Percentiles rank a stretch among this genome's conserved stretches.
Conservation (phyloP, 2,797 vertebrate species). For the Triplophysa yarkandensis region DNA sequence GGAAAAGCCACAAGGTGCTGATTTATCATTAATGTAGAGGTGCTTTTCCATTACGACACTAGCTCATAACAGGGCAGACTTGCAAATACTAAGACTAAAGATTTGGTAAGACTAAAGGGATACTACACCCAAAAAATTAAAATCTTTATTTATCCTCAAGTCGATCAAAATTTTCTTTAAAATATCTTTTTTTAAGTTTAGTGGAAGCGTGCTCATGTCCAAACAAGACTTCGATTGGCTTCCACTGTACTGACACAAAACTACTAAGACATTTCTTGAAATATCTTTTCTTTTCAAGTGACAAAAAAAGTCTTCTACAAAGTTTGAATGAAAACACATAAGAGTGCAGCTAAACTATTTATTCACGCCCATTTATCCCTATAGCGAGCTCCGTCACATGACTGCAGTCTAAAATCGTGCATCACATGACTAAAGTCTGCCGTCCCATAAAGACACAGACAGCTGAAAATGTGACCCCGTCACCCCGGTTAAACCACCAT, state of each 20-base stretch:
- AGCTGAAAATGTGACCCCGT: conserved; percentile 20
- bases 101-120: too few species aligned
- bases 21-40: conserved; percentile 22
- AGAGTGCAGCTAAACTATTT: conserved; percentile 8
- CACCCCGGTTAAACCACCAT: not conserved
- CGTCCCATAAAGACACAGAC: conserved; percentile 4
- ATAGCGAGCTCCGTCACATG: not conserved
- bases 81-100: not conserved
- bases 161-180: too few species aligned
- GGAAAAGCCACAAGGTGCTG: conserved; percentile 45
- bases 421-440: conserved; percentile 24
- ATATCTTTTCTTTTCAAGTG: too few species aligned
- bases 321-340: too few species aligned
- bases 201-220: too few species aligned
- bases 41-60: conserved; percentile 42
- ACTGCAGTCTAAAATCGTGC: conserved; percentile 11
- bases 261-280: too few species aligned
- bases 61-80: not conserved
- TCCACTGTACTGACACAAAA: too few species aligned
- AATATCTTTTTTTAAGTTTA: too few species aligned
- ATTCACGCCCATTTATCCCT: conserved; percentile 5
- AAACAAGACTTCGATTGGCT: too few species aligned
- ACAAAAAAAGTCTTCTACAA: too few species aligned
- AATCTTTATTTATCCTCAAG: too few species aligned
- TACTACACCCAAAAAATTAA: too few species aligned